Base-by-base conservation (phyloP, 2,113 vertebrate species). In the Haliaeetus leucogaster region DNA sequence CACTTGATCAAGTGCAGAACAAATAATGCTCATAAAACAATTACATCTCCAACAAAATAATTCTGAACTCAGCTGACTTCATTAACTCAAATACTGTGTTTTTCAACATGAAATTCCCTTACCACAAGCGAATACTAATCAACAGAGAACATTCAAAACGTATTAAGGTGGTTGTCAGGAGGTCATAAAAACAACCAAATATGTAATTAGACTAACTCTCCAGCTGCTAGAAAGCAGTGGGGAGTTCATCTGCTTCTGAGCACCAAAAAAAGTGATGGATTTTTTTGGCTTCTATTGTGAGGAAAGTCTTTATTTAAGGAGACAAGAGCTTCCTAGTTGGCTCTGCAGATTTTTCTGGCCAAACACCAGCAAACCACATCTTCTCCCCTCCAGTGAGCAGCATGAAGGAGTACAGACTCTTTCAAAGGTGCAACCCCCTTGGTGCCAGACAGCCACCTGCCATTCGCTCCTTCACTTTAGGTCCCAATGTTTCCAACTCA, bases 51-150 rank as follows among this genome's bases (percentile, higher is more conserved):
- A 93, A 70, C 16, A 89, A 76, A 94, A 50, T 62, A 89, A 86
- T 27, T 66, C 59, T 76, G 83, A 96, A 82, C 19, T 83, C 53
- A 94, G 52, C 32, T 94, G 83, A 97, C 83, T 97, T 96, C 95
- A 95, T 90, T 96, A 96, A 89, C 42, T 94, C 68, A 83, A 96
- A 95, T 72, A 65, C 32, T 63, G 53, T 90, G 83, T 50, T 95
- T 96, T 71, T 83, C 80, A 95, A 71, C 68, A 78, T 30, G 79
- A 96, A 92, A 96, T 90, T 97, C 56, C 34, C 61, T 93, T 66
- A 71, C 40, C 42, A 50, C 43, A 74, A 56, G 25, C 3, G 47
- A 92, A 72, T 26, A n/a, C 23, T 71, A 25, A 92, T 76, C 43
- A 96, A 89, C n/a, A 90, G 38, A 84, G 52, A 36, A 91, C 65